Evolutionary conservation across 1,140 invertebrate genomes (phyloP), one percentile per base, ranked within the genome.

Genomic region (Oncopodura yosiiana): DNA sequence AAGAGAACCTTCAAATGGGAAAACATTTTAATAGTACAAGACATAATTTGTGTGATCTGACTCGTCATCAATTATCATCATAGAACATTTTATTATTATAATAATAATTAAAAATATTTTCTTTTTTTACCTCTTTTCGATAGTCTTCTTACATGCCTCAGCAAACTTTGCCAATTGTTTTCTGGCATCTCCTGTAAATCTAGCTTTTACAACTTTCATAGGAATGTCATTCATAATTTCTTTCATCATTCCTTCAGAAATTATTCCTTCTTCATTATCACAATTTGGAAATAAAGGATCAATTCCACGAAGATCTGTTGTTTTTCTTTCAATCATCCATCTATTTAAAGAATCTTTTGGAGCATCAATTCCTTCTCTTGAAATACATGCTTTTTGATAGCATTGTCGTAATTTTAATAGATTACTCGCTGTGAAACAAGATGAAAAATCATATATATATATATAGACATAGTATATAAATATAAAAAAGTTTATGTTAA

Each of bases 141-240:
- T 94, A 74, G 95, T 91, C 70, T 91, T 90, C 68, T 96, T 96
- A 0, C 93, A 93, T 6, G 92, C 91, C 70, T 98, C 92, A 0
- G 92, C 92, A 70, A 95, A 97, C 36, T 87, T 80, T 6, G 88
- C 91, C 1, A 98, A 71, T 68, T 96, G 93, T 70, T 95, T 95
- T n/a, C 92, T 76, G 0, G 93, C 92, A 74, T 98, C 93, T 4
- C 86, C 88, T 6, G 89, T 92, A 68, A 90, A 95, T 70, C 94
- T 95, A 9, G 93, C 91, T 69, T 89, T 83, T 5, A 90, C 80
- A 38, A 97, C 77, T 73, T 94, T 95, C 27, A 98, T 90, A 0
- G 94, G 94, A 65, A 98, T 94, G 70, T 97, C 93, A 70, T 94
- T 92, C 90, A 98, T 95, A 26, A 98, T 94, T 75, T 96, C 94